Percentiles rank a stretch among this genome's conserved stretches.
These are phyloP conservation scores for Agrotis segetum DNA, from an alignment of 2,888 invertebrate species.

Conservation along the genomic window DNA sequence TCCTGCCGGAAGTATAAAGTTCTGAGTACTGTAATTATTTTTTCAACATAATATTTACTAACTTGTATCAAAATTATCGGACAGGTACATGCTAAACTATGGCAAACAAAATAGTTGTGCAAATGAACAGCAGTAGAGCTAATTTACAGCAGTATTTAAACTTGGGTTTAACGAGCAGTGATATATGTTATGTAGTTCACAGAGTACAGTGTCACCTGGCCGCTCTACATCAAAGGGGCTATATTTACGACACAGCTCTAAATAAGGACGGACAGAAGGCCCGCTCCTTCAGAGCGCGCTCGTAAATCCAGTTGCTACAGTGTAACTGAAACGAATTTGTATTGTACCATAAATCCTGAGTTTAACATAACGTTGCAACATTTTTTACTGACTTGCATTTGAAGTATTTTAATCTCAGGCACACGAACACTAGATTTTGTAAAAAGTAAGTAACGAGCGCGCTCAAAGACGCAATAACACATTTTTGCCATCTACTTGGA, in stretches of 20 bases:
- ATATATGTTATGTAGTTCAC: slow-evolving; percentile 33
- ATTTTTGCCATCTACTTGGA: neutral
- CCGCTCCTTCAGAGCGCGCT: neutral
- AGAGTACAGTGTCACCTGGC: slow-evolving; percentile 22
- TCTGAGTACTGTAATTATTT: slow-evolving; percentile 21
- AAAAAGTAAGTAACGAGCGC: too few species aligned
- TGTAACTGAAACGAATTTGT: slow-evolving; percentile 18
- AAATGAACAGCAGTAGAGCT: slow-evolving; percentile 16
- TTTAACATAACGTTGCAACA: neutral
- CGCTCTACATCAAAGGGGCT: slow-evolving; percentile 56
- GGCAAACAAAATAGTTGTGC: slow-evolving; percentile 10
- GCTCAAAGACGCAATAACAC: neutral
- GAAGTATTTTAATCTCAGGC: neutral
- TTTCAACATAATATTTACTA: neutral
- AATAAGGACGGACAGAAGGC: slow-evolving; percentile 15
- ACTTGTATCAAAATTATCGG: slow-evolving; percentile 25
- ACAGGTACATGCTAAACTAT: slow-evolving; percentile 10
- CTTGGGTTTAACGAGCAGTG: slow-evolving; percentile 24
- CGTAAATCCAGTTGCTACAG: slow-evolving; percentile 11
- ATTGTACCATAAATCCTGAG: slow-evolving; percentile 14
- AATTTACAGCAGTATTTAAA: slow-evolving; percentile 36
- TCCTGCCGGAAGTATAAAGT: slow-evolving; percentile 32
- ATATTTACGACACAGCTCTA: slow-evolving; percentile 44
- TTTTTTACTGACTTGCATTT: neutral
- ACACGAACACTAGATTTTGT: neutral